A percentile compares a stretch with the other conserved stretches of the same genome.
Conservation (phyloP, 2,888 invertebrate species). For the Drosophila helvetica region DNA sequence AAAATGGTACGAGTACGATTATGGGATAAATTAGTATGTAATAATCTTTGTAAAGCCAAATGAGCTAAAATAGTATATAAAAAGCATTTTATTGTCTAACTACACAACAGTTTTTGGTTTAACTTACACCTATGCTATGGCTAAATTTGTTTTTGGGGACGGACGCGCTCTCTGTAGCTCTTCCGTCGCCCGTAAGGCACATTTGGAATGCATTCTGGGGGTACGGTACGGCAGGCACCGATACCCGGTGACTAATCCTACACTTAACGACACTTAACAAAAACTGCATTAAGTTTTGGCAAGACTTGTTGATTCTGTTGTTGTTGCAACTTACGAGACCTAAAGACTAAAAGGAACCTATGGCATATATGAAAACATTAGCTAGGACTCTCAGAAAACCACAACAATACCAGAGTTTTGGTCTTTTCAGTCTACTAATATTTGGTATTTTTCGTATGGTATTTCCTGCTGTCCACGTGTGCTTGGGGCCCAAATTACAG, state of each 20-base stretch:
- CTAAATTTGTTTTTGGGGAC: constrained; percentile 11
- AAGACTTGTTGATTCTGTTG: constrained; percentile 82
- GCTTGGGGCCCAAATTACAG: constrained; percentile 7
- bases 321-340: constrained; percentile 50
- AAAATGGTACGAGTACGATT: constrained; percentile 9
- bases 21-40: constrained; percentile 32
- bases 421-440: constrained; percentile 2
- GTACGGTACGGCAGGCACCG: neutral
- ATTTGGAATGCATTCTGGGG: constrained; percentile 80
- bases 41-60: constrained; percentile 51
- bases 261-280: constrained; percentile 24
- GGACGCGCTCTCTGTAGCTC: neutral
- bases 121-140: constrained; percentile 9
- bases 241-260: constrained; percentile 21
- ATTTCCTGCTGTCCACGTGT: constrained; percentile 38
- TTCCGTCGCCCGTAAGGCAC: constrained; percentile 72
- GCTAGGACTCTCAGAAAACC: constrained; percentile 8
- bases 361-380: constrained; percentile 39
- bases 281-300: constrained; percentile 73
- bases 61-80: constrained; percentile 51
- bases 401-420: neutral
- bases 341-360: constrained; percentile 67
- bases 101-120: constrained; percentile 70
- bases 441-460: constrained; percentile 3
- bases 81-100: constrained; percentile 70